These are phyloP conservation scores for Frankliniella fusca DNA, from an alignment of 2,888 invertebrate species.

Conservation along the genomic window DNA sequence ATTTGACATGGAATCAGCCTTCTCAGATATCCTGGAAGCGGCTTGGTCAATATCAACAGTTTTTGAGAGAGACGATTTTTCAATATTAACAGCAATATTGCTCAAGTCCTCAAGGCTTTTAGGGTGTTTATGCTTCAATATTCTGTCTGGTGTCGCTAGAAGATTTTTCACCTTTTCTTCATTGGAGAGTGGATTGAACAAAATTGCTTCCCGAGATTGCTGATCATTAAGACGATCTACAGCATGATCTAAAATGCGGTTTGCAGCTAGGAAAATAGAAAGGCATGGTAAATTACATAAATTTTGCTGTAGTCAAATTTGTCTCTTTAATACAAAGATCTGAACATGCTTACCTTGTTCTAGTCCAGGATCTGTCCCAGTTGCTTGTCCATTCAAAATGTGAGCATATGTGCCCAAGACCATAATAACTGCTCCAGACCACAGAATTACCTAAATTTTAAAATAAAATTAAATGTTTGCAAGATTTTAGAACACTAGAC, in stretches of 20 bases:
- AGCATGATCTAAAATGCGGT: constrained; percentile 38
- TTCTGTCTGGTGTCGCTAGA: not conserved
- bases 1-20: no score
- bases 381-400: constrained; percentile 64
- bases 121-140: no score
- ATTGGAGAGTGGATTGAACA: constrained; percentile 36
- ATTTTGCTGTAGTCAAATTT: not conserved
- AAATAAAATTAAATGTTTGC: constrained; percentile 2
- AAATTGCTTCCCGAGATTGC: constrained; percentile 44
- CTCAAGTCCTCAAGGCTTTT: no score
- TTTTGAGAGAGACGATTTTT: no score
- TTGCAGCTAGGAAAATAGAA: constrained; percentile 36
- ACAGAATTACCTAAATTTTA: constrained; percentile 61
- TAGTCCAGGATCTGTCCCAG: constrained; percentile 44
- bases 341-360: constrained; percentile 36
- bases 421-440: constrained; percentile 81
- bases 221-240: constrained; percentile 50
- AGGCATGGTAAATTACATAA: not conserved
- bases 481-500: not conserved
- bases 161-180: not conserved
- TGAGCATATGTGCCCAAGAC: constrained; percentile 88
- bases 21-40: no score
- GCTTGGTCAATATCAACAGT: no score
- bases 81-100: no score
- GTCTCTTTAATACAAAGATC: not conserved